phyloP scores from a whole-genome alignment of 2,797 vertebrate species.

The Pseudomugil gertrudae region DNA sequence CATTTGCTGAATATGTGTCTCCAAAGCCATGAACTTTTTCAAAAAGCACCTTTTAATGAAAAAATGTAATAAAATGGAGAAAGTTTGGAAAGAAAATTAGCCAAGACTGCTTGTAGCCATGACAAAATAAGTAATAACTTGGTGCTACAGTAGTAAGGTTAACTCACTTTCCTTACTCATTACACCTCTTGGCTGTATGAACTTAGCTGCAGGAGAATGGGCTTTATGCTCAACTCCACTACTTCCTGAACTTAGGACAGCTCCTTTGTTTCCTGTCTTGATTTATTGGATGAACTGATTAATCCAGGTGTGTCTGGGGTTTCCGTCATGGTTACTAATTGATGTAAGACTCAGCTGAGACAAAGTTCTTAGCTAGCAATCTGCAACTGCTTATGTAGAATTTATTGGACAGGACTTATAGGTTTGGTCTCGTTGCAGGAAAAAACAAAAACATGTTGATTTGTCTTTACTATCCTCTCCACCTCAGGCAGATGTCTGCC shows the following conservation, averaged over 20 bases:
- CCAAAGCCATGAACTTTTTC: slow-evolving; percentile 18
- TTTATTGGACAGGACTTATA: slow-evolving; percentile 36
- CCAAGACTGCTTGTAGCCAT: slow-evolving; percentile 12
- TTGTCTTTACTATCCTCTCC: too few species aligned
- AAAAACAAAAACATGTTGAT: too few species aligned
- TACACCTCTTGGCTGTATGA: slow-evolving; percentile 46
- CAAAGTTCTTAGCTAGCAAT: slow-evolving; percentile 39
- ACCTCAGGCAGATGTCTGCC: too few species aligned
- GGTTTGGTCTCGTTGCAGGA: too few species aligned
- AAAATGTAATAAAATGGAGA: slow-evolving; percentile 16
- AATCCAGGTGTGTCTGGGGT: too few species aligned
- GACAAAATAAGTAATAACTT: slow-evolving; percentile 31
- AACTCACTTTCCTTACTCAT: slow-evolving; percentile 29
- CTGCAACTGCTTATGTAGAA: slow-evolving; percentile 50
- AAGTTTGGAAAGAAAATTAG: slow-evolving; percentile 17
- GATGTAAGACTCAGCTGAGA: slow-evolving; percentile 48
- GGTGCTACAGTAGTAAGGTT: slow-evolving; percentile 19
- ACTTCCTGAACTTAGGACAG: too few species aligned
- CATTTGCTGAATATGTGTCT: slow-evolving; percentile 17
- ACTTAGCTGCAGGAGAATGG: slow-evolving; percentile 42
- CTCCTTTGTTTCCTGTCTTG: too few species aligned
- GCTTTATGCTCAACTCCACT: too few species aligned
- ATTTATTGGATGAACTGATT: too few species aligned
- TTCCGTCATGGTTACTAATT: too few species aligned
- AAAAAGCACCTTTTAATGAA: not conserved